Evolutionary conservation across 2,888 invertebrate genomes (phyloP).

Genomic region (Brenthis daphne): DNA sequence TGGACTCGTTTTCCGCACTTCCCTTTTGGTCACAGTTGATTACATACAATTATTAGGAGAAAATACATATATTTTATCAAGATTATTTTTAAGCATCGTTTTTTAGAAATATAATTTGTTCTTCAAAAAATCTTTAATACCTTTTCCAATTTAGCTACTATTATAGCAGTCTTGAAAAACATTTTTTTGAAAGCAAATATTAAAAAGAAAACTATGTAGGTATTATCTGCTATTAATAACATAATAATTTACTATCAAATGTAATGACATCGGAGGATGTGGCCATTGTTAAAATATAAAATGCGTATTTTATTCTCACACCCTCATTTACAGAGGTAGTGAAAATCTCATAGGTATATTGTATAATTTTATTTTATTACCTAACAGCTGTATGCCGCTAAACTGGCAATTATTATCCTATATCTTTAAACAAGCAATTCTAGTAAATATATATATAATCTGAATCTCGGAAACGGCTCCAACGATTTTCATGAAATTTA

Average conservation of each 20-base stretch:
- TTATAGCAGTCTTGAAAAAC: too few species aligned
- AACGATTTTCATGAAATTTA: too few species aligned
- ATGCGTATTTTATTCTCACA: slow-evolving; percentile 12
- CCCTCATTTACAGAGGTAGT: background rate
- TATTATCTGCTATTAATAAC: background rate
- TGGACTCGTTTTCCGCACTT: too few species aligned
- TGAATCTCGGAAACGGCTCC: too few species aligned
- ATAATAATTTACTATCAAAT: slow-evolving; percentile 2
- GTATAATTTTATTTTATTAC: background rate
- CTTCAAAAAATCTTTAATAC: background rate
- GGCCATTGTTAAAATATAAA: slow-evolving; percentile 9
- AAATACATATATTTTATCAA: background rate
- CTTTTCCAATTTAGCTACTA: too few species aligned
- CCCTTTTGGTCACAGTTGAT: too few species aligned
- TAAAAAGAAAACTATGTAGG: background rate
- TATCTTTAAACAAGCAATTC: too few species aligned
- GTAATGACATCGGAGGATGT: slow-evolving; percentile 10
- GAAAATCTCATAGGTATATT: background rate
- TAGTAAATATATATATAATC: too few species aligned
- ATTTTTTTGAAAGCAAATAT: background rate
- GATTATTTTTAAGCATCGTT: background rate
- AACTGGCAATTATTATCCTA: too few species aligned
- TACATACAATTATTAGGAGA: background rate
- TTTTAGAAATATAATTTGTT: background rate
- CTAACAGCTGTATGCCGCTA: background rate